Evolutionary conservation across 2,113 vertebrate species (phyloP).

Genomic region (Leptobrachium ailaonicum): DNA sequence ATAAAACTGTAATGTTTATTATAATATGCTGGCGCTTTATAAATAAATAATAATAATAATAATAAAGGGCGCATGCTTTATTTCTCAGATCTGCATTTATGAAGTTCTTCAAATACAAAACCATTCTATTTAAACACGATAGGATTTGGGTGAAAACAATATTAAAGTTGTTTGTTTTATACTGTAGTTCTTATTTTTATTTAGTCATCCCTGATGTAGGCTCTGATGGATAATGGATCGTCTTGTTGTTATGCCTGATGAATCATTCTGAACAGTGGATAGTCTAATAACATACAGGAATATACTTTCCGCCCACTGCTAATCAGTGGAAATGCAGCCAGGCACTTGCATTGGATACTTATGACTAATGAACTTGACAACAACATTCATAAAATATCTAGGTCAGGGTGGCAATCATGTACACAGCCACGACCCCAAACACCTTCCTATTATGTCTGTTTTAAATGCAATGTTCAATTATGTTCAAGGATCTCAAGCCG

Average conservation of each 20-base stretch:
- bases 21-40: no score
- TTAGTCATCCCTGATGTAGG: neutral
- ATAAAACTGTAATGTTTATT: no score
- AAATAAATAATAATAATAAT: no score
- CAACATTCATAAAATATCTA: constrained; percentile 54
- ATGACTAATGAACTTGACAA: constrained; percentile 54
- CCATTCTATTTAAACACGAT: no score
- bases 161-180: no score
- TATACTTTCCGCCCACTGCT: constrained; percentile 47
- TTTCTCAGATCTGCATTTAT: no score
- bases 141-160: no score
- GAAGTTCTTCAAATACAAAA: no score
- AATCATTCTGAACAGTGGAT: constrained; percentile 49
- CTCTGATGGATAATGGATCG: constrained; percentile 27
- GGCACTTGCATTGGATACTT: constrained; percentile 39
- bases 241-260: constrained; percentile 26
- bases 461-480: constrained; percentile 24
- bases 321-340: constrained; percentile 53
- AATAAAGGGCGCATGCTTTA: no score
- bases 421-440: constrained; percentile 41
- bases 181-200: neutral
- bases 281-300: constrained; percentile 53
- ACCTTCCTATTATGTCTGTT: constrained; percentile 38
- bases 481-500: neutral
- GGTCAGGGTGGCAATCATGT: constrained; percentile 55